Evolutionary conservation across 2,888 invertebrate genomes (phyloP).

Genomic region (Orthonychiurus folsomi): DNA sequence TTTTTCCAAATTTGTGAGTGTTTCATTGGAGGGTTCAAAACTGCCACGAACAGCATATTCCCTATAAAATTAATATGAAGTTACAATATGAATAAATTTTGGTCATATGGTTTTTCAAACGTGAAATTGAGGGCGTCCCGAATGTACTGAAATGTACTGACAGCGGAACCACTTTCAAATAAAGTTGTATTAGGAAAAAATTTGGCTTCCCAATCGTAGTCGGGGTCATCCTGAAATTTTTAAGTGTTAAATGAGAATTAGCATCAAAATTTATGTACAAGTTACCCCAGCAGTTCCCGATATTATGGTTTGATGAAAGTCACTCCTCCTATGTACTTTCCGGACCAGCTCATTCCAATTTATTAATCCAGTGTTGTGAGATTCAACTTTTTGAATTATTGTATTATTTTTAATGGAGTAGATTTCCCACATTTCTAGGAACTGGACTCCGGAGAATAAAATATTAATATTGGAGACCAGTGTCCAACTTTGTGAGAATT

Average conservation of each 20-base stretch:
- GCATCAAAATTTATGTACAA: background rate
- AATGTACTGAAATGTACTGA: background rate
- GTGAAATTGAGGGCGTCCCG: background rate
- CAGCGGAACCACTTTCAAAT: background rate
- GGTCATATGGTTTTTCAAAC: background rate
- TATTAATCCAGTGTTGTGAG: background rate
- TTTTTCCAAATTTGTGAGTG: background rate
- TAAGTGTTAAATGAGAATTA: background rate
- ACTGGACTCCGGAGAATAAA: background rate
- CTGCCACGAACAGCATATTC: background rate
- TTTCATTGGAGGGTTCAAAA: background rate
- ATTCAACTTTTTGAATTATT: background rate
- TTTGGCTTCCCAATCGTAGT: background rate
- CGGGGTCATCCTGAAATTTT: background rate
- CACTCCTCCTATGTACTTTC: background rate
- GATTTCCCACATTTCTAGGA: background rate
- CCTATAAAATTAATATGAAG: background rate
- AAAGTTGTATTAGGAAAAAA: background rate
- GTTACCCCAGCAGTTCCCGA: background rate
- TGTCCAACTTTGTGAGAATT: background rate
- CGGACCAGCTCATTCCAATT: background rate
- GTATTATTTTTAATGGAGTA: background rate
- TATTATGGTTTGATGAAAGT: background rate
- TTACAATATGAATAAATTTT: background rate
- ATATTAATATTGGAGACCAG: background rate